Evolutionary conservation across 2,797 vertebrate genomes (phyloP).

Genomic region (Cottoperca gobio): DNA sequence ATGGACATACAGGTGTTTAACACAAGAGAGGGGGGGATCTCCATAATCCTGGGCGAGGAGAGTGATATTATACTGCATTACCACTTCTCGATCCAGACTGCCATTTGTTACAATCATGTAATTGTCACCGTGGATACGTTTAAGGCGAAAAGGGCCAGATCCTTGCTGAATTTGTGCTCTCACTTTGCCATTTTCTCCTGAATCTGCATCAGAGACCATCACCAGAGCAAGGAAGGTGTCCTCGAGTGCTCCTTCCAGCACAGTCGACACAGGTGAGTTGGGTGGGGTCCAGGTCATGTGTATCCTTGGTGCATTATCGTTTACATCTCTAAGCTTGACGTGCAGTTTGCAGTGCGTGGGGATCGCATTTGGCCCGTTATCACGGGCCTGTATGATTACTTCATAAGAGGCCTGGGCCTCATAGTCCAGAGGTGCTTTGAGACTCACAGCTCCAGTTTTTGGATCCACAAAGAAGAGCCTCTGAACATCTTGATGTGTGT

Average conservation of each 20-base stretch:
- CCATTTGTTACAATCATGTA: constrained; percentile 91
- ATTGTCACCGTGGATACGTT: constrained; percentile 87
- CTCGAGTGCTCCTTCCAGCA: constrained; percentile 87
- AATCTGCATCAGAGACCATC: constrained; percentile 90
- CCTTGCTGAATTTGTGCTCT: constrained; percentile 84
- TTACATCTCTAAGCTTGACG: constrained; percentile 89
- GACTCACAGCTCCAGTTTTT: constrained; percentile 84
- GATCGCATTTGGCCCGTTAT: constrained; percentile 90
- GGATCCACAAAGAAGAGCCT: constrained; percentile 86
- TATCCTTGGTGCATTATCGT: constrained; percentile 90
- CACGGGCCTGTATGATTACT: constrained; percentile 90
- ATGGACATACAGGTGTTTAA: constrained; percentile 86
- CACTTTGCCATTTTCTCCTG: constrained; percentile 88
- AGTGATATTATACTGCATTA: constrained; percentile 88
- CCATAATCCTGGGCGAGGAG: constrained; percentile 88
- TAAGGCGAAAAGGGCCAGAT: constrained; percentile 88
- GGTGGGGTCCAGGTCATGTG: constrained; percentile 87
- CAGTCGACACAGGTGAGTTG: constrained; percentile 79
- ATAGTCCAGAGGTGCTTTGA: constrained; percentile 87
- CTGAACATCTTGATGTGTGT: constrained; percentile 84
- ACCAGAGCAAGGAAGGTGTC: constrained; percentile 93
- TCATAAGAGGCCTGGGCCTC: constrained; percentile 88
- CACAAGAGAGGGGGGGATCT: constrained; percentile 81
- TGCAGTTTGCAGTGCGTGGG: constrained; percentile 93
- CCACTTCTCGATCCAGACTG: constrained; percentile 89